Evolutionary conservation across 2,797 vertebrate genomes (phyloP).

Genomic region (Sebastes ruberrimus): DNA sequence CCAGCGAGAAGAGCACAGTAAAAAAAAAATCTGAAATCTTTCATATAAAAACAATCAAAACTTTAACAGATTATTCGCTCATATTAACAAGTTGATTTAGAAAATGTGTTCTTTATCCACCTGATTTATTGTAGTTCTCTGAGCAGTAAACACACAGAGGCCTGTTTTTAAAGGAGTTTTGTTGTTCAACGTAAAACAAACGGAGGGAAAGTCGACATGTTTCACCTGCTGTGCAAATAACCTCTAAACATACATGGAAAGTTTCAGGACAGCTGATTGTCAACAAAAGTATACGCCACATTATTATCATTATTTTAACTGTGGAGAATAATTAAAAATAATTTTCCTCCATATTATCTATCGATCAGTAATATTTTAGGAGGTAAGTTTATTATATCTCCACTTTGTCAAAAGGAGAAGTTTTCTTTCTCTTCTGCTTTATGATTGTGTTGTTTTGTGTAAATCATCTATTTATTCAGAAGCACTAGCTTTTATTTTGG

Average conservation of each 20-base stretch:
- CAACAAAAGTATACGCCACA: background rate
- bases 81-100: background rate
- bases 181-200: background rate
- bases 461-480: conserved; percentile 76
- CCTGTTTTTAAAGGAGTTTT: background rate
- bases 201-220: background rate
- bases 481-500: conserved; percentile 74
- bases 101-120: background rate
- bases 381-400: conserved; percentile 48
- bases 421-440: conserved; percentile 46
- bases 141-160: background rate
- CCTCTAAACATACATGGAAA: background rate
- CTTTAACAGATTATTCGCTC: too few relatives aligned
- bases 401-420: conserved; percentile 37
- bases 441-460: conserved; percentile 58
- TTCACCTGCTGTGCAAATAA: background rate
- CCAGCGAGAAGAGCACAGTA: too few relatives aligned
- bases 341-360: conserved; percentile 10
- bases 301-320: background rate
- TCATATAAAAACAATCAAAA: background rate
- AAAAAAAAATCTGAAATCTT: background rate
- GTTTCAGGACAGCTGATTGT: conserved; percentile 1
- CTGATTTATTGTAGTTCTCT: background rate
- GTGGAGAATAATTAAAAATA: background rate
- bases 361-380: conserved; percentile 13